These are phyloP conservation scores for Notamacropus eugenii DNA, from an alignment of 2,797 vertebrate species.

Conservation along the genomic window DNA sequence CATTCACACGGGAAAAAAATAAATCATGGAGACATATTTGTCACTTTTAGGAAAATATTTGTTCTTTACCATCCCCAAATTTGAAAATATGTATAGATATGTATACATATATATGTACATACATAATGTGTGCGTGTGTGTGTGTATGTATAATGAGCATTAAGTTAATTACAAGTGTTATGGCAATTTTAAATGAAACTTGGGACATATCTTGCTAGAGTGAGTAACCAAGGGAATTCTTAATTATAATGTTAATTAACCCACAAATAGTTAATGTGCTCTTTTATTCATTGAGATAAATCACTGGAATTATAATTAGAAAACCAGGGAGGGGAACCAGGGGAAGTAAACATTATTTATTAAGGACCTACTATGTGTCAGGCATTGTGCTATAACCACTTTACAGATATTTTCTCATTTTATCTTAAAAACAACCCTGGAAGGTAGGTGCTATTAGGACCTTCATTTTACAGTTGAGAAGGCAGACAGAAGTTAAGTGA, in stretches of 20 bases:
- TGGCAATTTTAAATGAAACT: background rate
- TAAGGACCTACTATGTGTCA: background rate
- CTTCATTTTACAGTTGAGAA: too few species aligned
- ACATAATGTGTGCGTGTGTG: too few species aligned
- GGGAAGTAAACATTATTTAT: background rate
- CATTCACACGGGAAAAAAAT: background rate
- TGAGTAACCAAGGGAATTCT: background rate
- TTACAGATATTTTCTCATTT: too few species aligned
- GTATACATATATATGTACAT: too few species aligned
- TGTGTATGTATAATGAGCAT: background rate
- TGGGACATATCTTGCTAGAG: background rate
- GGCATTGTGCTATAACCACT: too few species aligned
- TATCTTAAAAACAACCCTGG: too few species aligned
- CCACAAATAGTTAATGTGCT: background rate
- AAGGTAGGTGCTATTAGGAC: too few species aligned
- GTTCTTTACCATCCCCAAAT: background rate
- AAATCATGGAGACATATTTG: background rate
- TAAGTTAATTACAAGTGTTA: background rate
- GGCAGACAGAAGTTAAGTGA: too few species aligned
- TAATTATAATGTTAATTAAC: background rate
- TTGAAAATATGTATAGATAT: background rate
- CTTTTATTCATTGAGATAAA: background rate
- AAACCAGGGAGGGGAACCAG: background rate
- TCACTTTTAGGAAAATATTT: background rate
- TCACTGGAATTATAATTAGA: background rate